Conservation (phyloP, 2,797 vertebrate species). For the Pseudomugil tenellus region DNA sequence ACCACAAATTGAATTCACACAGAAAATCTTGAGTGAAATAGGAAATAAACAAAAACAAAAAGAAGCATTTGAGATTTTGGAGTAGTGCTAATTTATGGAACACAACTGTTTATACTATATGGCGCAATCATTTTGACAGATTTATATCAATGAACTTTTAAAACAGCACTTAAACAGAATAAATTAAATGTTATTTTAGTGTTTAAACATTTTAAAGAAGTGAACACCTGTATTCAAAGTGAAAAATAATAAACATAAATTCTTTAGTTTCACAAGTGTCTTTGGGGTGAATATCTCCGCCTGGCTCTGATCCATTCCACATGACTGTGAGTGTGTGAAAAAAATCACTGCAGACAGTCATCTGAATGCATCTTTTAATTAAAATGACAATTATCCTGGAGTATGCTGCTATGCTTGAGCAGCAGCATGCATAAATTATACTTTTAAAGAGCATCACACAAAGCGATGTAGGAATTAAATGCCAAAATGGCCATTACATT, state of each 20-base stretch:
- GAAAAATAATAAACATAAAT: conserved; percentile 14
- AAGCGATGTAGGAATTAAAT: conserved; percentile 35
- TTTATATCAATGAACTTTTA: not conserved
- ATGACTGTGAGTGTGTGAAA: conserved; percentile 6
- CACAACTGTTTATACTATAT: conserved; percentile 1
- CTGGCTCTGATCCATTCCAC: conserved; percentile 30
- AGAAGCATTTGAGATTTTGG: conserved; percentile 21
- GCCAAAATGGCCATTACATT: conserved; percentile 21
- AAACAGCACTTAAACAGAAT: not conserved
- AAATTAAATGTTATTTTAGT: not conserved
- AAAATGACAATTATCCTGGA: conserved; percentile 36
- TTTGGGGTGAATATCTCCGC: conserved; percentile 20
- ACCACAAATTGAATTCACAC: conserved; percentile 71
- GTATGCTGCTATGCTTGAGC: conserved; percentile 19
- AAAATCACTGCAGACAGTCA: conserved; percentile 24
- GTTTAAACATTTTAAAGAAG: not conserved
- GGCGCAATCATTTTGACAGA: conserved; percentile 4
- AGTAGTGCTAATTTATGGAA: conserved; percentile 5
- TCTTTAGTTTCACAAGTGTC: conserved; percentile 20
- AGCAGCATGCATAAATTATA: conserved; percentile 37
- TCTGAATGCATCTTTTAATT: conserved; percentile 40
- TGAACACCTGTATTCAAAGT: not conserved
- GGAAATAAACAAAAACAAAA: not conserved
- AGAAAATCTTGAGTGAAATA: conserved; percentile 39
- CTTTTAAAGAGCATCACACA: conserved; percentile 11